These are phyloP conservation scores for Acronicta aceris DNA, from an alignment of 2,888 invertebrate species.

Conservation along the genomic window DNA sequence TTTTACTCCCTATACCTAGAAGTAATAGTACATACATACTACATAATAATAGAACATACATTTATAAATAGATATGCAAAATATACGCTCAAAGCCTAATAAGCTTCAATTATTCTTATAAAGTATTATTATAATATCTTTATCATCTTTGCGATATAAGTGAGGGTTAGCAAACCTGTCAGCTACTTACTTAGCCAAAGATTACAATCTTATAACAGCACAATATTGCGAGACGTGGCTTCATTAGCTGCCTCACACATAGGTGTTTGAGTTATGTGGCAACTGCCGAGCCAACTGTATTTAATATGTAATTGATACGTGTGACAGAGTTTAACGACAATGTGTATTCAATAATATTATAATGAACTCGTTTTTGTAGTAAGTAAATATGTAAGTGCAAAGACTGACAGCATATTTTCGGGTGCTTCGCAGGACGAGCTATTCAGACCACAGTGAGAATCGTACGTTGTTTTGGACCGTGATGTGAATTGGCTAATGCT, in stretches of 20 bases:
- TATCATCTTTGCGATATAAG: not conserved
- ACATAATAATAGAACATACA: too few species aligned
- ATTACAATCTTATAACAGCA: constrained; percentile 23
- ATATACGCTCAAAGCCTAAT: too few species aligned
- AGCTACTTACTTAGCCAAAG: constrained; percentile 22
- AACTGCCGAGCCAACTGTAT: constrained; percentile 1
- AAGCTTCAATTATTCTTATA: not conserved
- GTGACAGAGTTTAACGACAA: not conserved
- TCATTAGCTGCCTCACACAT: constrained; percentile 33
- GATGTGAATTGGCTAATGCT: too few species aligned
- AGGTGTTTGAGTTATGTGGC: constrained; percentile 18
- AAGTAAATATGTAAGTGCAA: too few species aligned
- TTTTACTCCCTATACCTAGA: too few species aligned
- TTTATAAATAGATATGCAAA: too few species aligned
- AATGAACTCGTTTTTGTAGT: too few species aligned
- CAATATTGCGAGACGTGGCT: constrained; percentile 22
- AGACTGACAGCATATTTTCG: too few species aligned
- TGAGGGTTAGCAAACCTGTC: constrained; percentile 26
- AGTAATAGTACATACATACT: too few species aligned
- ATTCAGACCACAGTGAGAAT: too few species aligned
- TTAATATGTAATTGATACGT: constrained; percentile 6
- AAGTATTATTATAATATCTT: not conserved
- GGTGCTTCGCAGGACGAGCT: too few species aligned
- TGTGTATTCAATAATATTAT: not conserved
- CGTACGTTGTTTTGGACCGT: too few species aligned